Evolutionary conservation across 1,140 invertebrate genomes (phyloP), one percentile per base, ranked within the genome.

Genomic region (Prorops nasuta): DNA sequence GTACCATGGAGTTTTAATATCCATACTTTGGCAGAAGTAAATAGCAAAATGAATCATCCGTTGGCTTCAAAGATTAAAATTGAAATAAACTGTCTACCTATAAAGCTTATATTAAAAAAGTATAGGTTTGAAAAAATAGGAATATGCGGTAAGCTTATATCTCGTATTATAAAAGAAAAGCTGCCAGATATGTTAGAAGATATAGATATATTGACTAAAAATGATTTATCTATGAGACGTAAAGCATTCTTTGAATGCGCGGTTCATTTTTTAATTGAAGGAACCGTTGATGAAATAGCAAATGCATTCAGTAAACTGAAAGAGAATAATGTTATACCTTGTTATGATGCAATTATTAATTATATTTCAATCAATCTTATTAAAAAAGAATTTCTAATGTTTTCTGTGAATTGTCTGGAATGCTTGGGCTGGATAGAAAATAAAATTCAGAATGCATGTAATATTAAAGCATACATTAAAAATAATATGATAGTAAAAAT

Each of bases 1-100:
- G 71, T 74, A 16, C 73, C 73, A 12, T 71, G 72, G 65, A 72
- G 65, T 51, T 43, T 56, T 32, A 63, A 54, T 36, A 63, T 76
- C 22, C 2, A 44, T 10, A 52, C 41, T 16, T 32, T 74, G 15
- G 60, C 64, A 49, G 67, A 71, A 54, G 38, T 31, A 21, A 59
- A 55, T 41, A 60, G 44, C 10, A 53, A 42, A 18, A 58, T 64
- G 3, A 58, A 72, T 31, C 68, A 74, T 43, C 36, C 44, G 31
- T 51, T 74, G 16, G 60, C 63, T 10, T 36, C 44, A 9, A 44
- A 73, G 51, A 69, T 75, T 28, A 63, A 46, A 31, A 60, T 48
- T 9, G 71, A 71, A 52, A 39, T 40, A 14, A 68, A 61, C 38
- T 61, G 44, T 9, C 58, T 75, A 20, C 40, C 63, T 15, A 60